phyloP scores from a whole-genome alignment of 2,113 vertebrate species.

The Dipodomys ordii region DNA sequence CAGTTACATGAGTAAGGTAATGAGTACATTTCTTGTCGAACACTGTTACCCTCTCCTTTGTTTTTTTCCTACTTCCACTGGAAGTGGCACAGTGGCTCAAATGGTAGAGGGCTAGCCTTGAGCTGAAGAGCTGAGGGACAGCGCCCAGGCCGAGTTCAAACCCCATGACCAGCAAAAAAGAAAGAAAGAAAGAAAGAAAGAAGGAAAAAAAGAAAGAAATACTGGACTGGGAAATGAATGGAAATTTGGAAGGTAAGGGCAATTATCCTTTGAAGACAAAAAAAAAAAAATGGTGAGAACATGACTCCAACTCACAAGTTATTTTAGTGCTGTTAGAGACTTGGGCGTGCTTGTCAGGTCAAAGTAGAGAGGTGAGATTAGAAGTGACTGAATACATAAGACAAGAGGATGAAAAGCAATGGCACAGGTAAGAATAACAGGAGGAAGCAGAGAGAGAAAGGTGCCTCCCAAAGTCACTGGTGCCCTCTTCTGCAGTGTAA shows the following conservation, averaged over 20 bases:
- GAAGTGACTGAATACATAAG: background rate
- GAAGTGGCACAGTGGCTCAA: too few relatives aligned
- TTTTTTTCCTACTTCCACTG: too few relatives aligned
- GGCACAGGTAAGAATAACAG: background rate
- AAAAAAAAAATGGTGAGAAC: background rate
- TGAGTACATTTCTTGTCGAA: too few relatives aligned
- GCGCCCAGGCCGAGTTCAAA: too few relatives aligned
- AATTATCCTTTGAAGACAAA: too few relatives aligned
- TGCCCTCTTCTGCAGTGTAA: background rate
- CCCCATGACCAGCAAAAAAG: too few relatives aligned
- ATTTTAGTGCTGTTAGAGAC: background rate
- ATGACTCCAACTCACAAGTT: conserved; percentile 25
- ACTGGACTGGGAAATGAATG: background rate
- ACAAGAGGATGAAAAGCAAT: background rate
- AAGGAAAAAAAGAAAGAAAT: background rate
- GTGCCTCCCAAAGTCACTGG: background rate
- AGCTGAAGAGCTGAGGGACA: too few relatives aligned
- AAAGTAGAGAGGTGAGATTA: background rate
- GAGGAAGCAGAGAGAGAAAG: background rate
- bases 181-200: too few relatives aligned
- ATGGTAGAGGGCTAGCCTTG: too few relatives aligned
- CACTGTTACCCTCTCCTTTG: too few relatives aligned
- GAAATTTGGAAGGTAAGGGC: background rate
- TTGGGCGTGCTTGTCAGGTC: background rate
- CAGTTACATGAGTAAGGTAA: too few relatives aligned